A percentile compares a stretch with the other conserved stretches of the same genome.
phyloP scores from a whole-genome alignment of 2,797 vertebrate species.

The Anniella stebbinsi region DNA sequence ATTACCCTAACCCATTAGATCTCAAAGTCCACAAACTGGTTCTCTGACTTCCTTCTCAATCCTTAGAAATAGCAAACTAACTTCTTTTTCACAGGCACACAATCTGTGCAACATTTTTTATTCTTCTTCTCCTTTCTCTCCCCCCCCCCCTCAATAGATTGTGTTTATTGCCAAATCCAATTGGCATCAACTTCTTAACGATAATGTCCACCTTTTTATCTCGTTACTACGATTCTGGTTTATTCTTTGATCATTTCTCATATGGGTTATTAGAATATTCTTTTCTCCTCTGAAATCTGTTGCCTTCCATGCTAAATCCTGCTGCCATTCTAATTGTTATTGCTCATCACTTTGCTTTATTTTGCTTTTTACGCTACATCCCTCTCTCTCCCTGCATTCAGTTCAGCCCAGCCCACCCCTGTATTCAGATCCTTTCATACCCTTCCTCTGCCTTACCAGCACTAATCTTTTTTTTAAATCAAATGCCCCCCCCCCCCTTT shows the following conservation, averaged over 20 bases:
- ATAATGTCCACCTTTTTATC: neutral
- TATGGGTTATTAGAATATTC: neutral
- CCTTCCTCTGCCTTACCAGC: neutral
- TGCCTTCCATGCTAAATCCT: neutral
- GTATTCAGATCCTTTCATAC: neutral
- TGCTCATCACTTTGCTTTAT: neutral
- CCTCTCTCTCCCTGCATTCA: neutral
- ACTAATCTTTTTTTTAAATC: neutral
- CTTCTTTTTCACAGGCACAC: neutral
- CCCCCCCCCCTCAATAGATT: neutral
- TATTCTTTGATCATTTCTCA: neutral
- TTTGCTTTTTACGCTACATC: neutral
- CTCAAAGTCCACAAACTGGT: neutral
- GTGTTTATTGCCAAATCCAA: neutral
- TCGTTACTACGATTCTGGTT: neutral
- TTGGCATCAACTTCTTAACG: neutral
- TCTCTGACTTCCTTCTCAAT: neutral
- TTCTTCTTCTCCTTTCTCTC: neutral
- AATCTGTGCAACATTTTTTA: neutral
- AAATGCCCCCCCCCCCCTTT: neutral
- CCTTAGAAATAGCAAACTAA: neutral
- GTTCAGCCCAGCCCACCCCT: neutral
- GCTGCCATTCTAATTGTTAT: neutral
- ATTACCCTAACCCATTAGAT: neutral
- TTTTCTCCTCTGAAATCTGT: neutral